These are phyloP conservation scores for Sturnira hondurensis DNA, from an alignment of 2,113 vertebrate genomes.

Conservation along the genomic window DNA sequence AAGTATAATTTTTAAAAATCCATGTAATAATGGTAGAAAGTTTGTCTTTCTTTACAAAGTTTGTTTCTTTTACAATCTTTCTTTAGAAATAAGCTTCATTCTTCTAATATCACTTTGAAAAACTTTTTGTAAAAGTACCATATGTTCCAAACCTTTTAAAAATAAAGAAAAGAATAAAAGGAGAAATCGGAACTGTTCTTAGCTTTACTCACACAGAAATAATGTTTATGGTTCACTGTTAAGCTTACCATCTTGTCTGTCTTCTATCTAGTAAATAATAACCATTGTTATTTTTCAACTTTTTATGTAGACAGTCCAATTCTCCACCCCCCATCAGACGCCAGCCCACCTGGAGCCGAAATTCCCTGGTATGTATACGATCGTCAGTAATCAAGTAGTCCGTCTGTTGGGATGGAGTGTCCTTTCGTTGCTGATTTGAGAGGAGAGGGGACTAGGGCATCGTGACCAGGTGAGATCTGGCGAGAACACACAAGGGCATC, in stretches of 20 bases:
- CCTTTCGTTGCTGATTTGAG: background rate
- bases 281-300: conserved; percentile 28
- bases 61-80: conserved; percentile 45
- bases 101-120: background rate
- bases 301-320: conserved; percentile 86
- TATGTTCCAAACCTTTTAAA: background rate
- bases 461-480: background rate
- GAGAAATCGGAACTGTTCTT: background rate
- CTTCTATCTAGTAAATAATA: background rate
- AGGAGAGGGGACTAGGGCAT: background rate
- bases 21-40: background rate
- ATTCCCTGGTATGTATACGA: conserved; percentile 87
- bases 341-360: conserved; percentile 92
- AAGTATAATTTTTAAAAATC: background rate
- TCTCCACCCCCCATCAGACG: conserved; percentile 94
- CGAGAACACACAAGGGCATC: background rate
- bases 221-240: background rate
- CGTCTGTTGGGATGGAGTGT: no score
- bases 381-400: no score
- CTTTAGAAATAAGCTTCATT: conserved; percentile 10
- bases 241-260: background rate
- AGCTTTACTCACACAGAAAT: background rate
- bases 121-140: background rate
- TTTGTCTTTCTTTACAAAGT: conserved; percentile 28
- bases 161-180: background rate